These are phyloP conservation scores for Lepidocyrtoides sp. DNA, from an alignment of 2,888 invertebrate genomes.

Conservation along the genomic window DNA sequence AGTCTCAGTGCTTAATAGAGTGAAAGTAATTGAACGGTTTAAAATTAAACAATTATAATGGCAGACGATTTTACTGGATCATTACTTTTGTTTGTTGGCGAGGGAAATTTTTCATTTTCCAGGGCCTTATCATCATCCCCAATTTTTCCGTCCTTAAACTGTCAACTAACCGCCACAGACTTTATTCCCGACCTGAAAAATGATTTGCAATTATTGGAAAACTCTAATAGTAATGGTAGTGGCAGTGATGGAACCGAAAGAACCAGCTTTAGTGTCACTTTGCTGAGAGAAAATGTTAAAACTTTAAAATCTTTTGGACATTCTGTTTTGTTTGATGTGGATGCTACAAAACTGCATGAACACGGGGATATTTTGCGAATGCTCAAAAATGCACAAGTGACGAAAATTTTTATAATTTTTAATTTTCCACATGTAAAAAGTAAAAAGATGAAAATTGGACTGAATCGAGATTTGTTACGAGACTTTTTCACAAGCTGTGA, in stretches of 20 bases:
- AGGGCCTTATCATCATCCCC: background rate
- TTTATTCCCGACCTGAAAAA: conserved; percentile 32
- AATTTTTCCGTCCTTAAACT: background rate
- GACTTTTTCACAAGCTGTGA: conserved; percentile 68
- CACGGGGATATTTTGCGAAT: background rate
- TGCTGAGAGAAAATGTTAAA: conserved; percentile 16
- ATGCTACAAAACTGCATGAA: conserved; percentile 52
- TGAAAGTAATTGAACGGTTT: no score
- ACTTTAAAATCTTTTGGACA: conserved; percentile 34
- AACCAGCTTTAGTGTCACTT: background rate
- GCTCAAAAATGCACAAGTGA: background rate
- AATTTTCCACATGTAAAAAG: conserved; percentile 72
- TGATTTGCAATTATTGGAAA: no score
- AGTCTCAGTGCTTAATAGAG: no score
- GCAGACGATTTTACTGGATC: no score
- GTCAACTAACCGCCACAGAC: conserved; percentile 26
- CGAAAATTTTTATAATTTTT: conserved; percentile 39
- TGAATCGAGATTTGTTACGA: conserved; percentile 61
- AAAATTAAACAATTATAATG: no score
- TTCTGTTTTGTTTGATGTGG: conserved; percentile 40
- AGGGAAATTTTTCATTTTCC: conserved; percentile 63
- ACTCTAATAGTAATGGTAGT: background rate
- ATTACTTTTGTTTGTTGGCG: conserved; percentile 49
- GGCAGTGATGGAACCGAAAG: background rate
- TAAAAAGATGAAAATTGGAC: conserved; percentile 71